phyloP scores from a whole-genome alignment of 2,797 vertebrate species.

The Odontamblyopus rebecca region DNA sequence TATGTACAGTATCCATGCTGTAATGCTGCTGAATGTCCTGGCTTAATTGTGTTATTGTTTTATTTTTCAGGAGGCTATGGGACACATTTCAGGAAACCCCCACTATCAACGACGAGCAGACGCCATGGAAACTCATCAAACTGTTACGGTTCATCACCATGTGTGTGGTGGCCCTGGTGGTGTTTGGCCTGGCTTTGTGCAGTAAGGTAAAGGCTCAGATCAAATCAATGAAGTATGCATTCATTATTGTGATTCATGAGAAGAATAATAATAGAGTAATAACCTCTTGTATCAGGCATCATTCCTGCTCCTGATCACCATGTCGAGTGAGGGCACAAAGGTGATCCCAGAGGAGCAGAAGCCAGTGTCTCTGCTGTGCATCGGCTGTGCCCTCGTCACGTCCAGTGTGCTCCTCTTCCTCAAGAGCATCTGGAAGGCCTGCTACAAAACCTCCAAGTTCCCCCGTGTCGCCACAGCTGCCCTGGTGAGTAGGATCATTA shows the following conservation, averaged over 20 bases:
- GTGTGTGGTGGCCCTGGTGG: conserved; percentile 24
- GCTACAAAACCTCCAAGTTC: conserved; percentile 66
- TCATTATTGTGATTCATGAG: not conserved
- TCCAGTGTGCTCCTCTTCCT: conserved; percentile 59
- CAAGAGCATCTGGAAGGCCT: conserved; percentile 70
- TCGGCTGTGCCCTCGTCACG: conserved; percentile 55
- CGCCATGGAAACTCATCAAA: conserved; percentile 59
- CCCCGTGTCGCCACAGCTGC: conserved; percentile 41
- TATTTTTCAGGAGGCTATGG: conserved; percentile 51
- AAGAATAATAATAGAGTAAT: not conserved
- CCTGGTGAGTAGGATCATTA: conserved; percentile 50
- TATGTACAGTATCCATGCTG: too few species aligned
- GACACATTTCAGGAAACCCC: conserved; percentile 57
- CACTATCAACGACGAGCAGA: conserved; percentile 54
- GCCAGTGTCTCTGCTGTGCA: conserved; percentile 58
- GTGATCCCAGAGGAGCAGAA: conserved; percentile 41
- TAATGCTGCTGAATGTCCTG: too few species aligned
- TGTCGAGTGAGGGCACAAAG: conserved; percentile 44
- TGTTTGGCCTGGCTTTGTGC: conserved; percentile 63
- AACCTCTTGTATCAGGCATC: conserved; percentile 24
- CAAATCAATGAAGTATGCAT: not conserved
- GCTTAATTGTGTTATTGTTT: not conserved
- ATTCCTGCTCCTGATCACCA: conserved; percentile 49
- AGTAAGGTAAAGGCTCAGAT: conserved; percentile 67
- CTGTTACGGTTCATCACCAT: conserved; percentile 41